These are phyloP conservation scores for Arothron firmamentum DNA, from an alignment of 2,113 vertebrate genomes.

Conservation along the genomic window DNA sequence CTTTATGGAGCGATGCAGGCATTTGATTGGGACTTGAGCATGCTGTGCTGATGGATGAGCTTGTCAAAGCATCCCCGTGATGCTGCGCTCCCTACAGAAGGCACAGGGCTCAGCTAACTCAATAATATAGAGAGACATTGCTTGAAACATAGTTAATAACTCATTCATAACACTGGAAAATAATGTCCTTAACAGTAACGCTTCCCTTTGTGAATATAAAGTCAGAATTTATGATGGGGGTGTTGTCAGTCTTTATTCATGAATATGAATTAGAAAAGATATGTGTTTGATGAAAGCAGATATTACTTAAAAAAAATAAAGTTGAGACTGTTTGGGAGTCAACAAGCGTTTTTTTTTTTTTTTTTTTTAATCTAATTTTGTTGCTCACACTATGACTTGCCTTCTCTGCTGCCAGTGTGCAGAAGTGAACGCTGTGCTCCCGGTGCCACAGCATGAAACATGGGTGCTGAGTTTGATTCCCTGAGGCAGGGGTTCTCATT, in stretches of 20 bases:
- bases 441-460: conserved; percentile 48
- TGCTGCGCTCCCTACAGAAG: conserved; percentile 56
- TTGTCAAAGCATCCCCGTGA: conserved; percentile 70
- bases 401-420: conserved; percentile 32
- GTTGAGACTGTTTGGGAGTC: conserved; percentile 41
- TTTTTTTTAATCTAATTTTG: conserved; percentile 9
- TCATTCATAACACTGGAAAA: conserved; percentile 56
- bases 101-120: conserved; percentile 42
- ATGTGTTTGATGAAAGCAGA: conserved; percentile 30
- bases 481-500: conserved; percentile 60
- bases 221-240: conserved; percentile 24
- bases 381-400: conserved; percentile 13
- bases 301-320: conserved; percentile 37
- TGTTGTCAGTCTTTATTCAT: conserved; percentile 25
- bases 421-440: conserved; percentile 43
- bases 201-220: conserved; percentile 2
- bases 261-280: conserved; percentile 5
- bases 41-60: conserved; percentile 77
- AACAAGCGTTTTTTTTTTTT: conserved; percentile 25
- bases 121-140: conserved; percentile 51
- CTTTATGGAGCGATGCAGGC: conserved; percentile 67
- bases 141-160: conserved; percentile 54
- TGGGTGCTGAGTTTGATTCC: conserved; percentile 57
- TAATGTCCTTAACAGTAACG: conserved; percentile 44
- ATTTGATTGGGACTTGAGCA: conserved; percentile 72